Percentiles rank a stretch among this genome's conserved stretches.
These are phyloP conservation scores for Anthopleura sola DNA, from an alignment of 64 coral and sea anemone genomes.

Conservation along the genomic window DNA sequence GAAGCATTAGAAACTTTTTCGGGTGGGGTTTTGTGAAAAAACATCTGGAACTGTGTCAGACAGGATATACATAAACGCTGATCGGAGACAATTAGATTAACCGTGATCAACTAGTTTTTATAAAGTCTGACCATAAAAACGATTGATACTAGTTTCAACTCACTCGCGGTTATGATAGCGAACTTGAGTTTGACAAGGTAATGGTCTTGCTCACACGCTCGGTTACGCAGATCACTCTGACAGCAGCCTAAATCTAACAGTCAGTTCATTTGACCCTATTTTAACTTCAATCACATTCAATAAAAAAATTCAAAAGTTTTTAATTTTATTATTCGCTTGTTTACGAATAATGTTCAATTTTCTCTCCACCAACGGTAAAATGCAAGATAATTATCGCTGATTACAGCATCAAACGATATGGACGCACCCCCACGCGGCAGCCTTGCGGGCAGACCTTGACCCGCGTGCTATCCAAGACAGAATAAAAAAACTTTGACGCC, in stretches of 20 bases:
- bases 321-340: not conserved
- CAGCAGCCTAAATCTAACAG: not conserved
- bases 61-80: not conserved
- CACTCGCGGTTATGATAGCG: constrained; percentile 16
- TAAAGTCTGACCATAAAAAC: constrained; percentile 2
- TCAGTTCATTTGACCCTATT: not conserved
- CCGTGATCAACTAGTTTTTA: not conserved
- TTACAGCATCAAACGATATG: not conserved
- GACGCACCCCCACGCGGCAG: not conserved
- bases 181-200: constrained; percentile 3
- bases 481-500: not conserved
- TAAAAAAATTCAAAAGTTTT: not conserved
- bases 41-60: not conserved
- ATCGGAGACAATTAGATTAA: not conserved
- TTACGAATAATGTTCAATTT: not conserved
- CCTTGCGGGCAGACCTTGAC: constrained; percentile 12
- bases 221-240: not conserved
- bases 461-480: not conserved
- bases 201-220: not conserved
- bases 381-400: not conserved
- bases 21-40: constrained; percentile 19
- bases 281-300: not conserved
- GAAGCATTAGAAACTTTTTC: not conserved
- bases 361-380: not conserved
- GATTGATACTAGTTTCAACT: constrained; percentile 11